phyloP scores from a whole-genome alignment of 2,888 invertebrate genomes.

The Cantharis rufa region DNA sequence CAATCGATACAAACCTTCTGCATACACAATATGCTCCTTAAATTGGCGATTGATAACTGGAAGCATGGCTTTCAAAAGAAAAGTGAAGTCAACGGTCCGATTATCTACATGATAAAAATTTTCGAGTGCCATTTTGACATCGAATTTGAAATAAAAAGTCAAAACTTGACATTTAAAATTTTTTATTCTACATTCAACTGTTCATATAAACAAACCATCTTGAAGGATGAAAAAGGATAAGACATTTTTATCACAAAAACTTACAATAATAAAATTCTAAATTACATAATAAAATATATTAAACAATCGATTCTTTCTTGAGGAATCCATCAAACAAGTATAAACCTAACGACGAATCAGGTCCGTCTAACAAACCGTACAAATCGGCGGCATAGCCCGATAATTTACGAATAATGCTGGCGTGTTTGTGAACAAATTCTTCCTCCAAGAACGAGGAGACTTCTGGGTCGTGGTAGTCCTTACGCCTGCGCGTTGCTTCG shows the following conservation, averaged over 20 bases:
- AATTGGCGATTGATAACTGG: constrained; percentile 17
- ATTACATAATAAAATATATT: not conserved
- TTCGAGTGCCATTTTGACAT: not conserved
- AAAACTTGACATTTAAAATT: not conserved
- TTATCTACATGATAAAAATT: constrained; percentile 3
- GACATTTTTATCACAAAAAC: constrained; percentile 5
- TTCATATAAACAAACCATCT: not conserved
- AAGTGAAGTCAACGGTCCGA: not conserved
- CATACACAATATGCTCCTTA: constrained; percentile 23
- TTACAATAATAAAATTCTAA: constrained; percentile 1
- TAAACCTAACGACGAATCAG: constrained; percentile 67
- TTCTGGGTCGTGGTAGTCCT: constrained; percentile 69
- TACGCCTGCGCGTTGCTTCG: constrained; percentile 62
- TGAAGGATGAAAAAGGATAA: not conserved
- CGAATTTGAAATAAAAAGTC: not conserved
- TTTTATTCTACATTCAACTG: not conserved
- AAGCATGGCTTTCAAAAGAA: not conserved
- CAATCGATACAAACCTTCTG: constrained; percentile 17
- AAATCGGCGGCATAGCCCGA: constrained; percentile 77
- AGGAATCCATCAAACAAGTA: constrained; percentile 77
- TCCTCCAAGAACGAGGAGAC: constrained; percentile 77
- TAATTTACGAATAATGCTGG: constrained; percentile 68
- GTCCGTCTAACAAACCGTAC: constrained; percentile 64
- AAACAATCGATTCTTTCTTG: constrained; percentile 40
- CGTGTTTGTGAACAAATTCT: constrained; percentile 72